phyloP scores from a whole-genome alignment of 2,797 vertebrate genomes.

The Alcedo atthis region DNA sequence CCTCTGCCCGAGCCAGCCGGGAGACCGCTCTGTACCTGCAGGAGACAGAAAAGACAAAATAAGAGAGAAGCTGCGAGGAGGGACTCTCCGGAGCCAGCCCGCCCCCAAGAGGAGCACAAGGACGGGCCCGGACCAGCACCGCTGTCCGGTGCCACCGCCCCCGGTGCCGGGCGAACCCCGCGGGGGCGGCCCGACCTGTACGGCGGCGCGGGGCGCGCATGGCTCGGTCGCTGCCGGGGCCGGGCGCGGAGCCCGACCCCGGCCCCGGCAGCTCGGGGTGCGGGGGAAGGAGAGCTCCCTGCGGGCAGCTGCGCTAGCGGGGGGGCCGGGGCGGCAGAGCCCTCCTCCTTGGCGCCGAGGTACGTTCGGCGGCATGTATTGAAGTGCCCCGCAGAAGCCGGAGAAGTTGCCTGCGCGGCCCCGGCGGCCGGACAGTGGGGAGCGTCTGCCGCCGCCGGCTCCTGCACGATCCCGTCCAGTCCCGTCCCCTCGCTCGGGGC shows the following conservation, averaged over 20 bases:
- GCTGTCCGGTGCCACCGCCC: neutral
- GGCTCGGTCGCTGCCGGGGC: neutral
- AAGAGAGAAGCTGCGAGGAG: neutral
- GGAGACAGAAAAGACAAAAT: neutral
- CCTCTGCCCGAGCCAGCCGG: conserved; percentile 10
- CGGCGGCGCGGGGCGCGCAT: neutral
- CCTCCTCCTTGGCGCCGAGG: neutral
- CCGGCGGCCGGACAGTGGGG: neutral
- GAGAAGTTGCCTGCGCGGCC: neutral
- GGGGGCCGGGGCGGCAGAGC: neutral
- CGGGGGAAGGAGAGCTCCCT: neutral
- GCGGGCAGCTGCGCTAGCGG: neutral
- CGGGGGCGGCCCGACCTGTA: neutral
- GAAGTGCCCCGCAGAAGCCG: conserved; percentile 11
- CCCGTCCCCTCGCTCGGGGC: neutral
- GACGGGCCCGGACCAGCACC: neutral
- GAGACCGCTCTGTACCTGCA: conserved; percentile 40
- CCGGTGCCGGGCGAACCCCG: neutral
- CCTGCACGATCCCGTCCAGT: neutral
- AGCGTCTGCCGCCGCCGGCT: neutral
- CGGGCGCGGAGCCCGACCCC: neutral
- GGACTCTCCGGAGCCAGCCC: neutral
- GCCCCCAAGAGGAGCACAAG: neutral
- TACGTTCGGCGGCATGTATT: conserved; percentile 48
- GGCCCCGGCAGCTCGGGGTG: neutral